Conservation (phyloP, 2,113 vertebrate genomes). For the Pseudopodoces humilis region DNA sequence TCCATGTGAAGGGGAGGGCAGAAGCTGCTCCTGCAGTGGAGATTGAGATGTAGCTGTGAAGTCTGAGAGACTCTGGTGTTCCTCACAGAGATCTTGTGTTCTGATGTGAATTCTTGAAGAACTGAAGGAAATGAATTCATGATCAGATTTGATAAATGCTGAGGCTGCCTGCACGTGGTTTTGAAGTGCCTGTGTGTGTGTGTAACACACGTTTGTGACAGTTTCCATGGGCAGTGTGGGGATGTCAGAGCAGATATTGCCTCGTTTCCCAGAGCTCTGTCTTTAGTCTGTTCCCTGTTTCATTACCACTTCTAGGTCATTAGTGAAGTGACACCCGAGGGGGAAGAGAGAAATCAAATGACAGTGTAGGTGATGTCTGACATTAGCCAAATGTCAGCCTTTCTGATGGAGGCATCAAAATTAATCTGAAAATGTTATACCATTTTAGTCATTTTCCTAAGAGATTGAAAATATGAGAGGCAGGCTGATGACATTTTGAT, state of each 20-base stretch:
- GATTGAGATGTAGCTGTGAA: not conserved
- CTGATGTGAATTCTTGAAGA: not conserved
- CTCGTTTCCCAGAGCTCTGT: not conserved
- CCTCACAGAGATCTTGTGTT: not conserved
- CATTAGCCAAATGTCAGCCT: constrained; percentile 71
- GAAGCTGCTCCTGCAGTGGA: not conserved
- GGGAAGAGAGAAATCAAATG: constrained; percentile 19
- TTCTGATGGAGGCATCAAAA: constrained; percentile 63
- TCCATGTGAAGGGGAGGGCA: not conserved
- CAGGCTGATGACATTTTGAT: constrained; percentile 74
- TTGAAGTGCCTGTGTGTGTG: not conserved
- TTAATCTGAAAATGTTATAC: constrained; percentile 66
- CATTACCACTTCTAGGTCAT: constrained; percentile 25
- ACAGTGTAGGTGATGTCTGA: constrained; percentile 66
- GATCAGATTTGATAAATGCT: not conserved
- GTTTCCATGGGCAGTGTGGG: rapidly evolving
- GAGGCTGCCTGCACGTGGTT: not conserved
- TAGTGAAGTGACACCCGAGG: constrained; percentile 19
- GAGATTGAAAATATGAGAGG: constrained; percentile 50
- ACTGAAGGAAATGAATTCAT: not conserved
- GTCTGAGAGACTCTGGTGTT: not conserved
- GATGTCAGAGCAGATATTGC: not conserved
- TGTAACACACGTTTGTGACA: not conserved
- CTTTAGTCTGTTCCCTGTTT: not conserved
- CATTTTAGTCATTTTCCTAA: constrained; percentile 62